phyloP scores from a whole-genome alignment of 1,140 invertebrate species.

The Papilio helenus region DNA sequence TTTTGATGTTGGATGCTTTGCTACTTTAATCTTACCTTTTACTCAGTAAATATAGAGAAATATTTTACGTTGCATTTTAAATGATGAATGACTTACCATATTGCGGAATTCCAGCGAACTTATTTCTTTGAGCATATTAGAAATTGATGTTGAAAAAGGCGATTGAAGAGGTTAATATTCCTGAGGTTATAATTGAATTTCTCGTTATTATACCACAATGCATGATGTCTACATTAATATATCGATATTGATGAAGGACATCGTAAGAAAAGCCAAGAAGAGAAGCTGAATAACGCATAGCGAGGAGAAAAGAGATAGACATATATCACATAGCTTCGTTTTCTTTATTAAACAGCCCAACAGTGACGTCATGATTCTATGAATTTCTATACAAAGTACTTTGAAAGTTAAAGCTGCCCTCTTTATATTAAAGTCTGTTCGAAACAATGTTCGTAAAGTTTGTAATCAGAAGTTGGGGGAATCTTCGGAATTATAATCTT shows the following conservation, averaged over 20 bases:
- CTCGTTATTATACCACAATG: too few species aligned
- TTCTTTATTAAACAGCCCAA: neutral
- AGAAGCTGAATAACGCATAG: neutral
- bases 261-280: neutral
- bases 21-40: neutral
- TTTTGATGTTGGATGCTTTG: slow-evolving; percentile 1
- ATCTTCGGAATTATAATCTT: slow-evolving; percentile 26
- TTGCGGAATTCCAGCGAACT: too few species aligned
- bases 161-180: too few species aligned
- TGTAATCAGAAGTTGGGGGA: slow-evolving; percentile 9
- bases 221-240: neutral
- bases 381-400: slow-evolving; percentile 13
- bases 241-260: neutral
- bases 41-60: neutral
- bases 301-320: neutral
- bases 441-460: slow-evolving; percentile 24
- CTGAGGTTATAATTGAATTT: too few species aligned
- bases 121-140: too few species aligned
- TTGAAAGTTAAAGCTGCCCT: neutral
- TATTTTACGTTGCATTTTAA: too few species aligned
- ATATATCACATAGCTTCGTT: neutral
- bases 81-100: too few species aligned
- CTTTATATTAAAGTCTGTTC: slow-evolving; percentile 27
- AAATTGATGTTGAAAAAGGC: too few species aligned
- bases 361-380: neutral